These are phyloP conservation scores for Mesembrinibis cayennensis DNA, from an alignment of 2,113 vertebrate genomes.

Conservation along the genomic window DNA sequence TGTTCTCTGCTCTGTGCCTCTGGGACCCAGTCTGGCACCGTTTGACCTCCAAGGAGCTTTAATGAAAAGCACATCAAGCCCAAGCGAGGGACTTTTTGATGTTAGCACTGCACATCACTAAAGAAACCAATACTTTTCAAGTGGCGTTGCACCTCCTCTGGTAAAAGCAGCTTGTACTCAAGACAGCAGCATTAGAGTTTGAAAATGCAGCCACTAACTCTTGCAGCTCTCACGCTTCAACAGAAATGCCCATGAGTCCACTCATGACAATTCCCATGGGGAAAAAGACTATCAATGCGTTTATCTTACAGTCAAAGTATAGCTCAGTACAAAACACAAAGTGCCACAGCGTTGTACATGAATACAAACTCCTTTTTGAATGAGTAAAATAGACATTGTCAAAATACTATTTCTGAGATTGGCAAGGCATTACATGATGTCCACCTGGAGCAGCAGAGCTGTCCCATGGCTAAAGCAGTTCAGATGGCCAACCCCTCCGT, in stretches of 20 bases:
- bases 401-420: neutral
- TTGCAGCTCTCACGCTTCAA: neutral
- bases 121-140: neutral
- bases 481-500: neutral
- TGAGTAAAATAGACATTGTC: neutral
- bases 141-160: neutral
- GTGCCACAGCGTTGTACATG: neutral
- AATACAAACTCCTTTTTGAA: neutral
- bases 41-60: slow-evolving; percentile 26
- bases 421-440: neutral
- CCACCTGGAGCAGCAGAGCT: neutral
- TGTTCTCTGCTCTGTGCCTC: slow-evolving; percentile 10
- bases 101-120: neutral
- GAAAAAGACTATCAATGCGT: neutral
- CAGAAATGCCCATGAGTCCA: neutral
- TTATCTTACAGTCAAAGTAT: neutral
- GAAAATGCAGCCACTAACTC: neutral
- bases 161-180: neutral
- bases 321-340: neutral
- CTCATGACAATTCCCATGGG: rapidly evolving
- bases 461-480: neutral
- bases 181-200: neutral
- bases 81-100: neutral
- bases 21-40: neutral
- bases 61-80: slow-evolving; percentile 45